Evolutionary conservation across 1,140 invertebrate species (phyloP), one percentile per base, ranked within the genome.

Genomic region (Drosophila navojoa): DNA sequence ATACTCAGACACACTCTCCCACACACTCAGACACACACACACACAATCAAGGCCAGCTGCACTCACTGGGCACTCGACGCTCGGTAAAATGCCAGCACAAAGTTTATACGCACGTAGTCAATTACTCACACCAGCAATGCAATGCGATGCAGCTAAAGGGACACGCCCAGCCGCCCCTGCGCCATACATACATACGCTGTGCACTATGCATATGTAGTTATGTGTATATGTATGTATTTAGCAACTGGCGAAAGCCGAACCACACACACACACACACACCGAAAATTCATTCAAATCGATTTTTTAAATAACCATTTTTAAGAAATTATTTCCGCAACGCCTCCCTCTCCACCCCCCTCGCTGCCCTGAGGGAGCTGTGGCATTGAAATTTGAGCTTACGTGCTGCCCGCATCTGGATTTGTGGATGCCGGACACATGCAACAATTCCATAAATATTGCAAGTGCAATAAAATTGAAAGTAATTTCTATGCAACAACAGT

Each of bases 61-160:
- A 85, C 70, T 77, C 50, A 70, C 47, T 57, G 50, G 40, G 71
- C 63, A 32, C 61, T 80, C 62, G 59, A 25, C 27, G 52, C 29
- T 67, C 42, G 74, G 62, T 79, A 87, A 86, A 86, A 86, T 86
- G 79, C 84, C 82, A 86, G 49, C 68, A 82, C 71, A 86, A 86
- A 87, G 79, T 87, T 86, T 86, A 86, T 87, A 89, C 82, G 84
- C 82, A 86, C 82, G 82, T 86, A 86, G 82, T 86, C 82, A 86
- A 86, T 86, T 86, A 86, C 82, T 86, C 82, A 86, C 69, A 81
- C 82, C 79, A 55, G 53, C 29, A 68, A 61, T 55, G 38, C 61
- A 54, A 15, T 16, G 15, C 42, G 9, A 9, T 45, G 40, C 49
- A 35, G 60, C 60, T 3, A 54, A 16, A 25, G 52, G 52, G 19